Base-by-base conservation (phyloP, 2,113 vertebrate species). In the Embiotoca jacksoni region DNA sequence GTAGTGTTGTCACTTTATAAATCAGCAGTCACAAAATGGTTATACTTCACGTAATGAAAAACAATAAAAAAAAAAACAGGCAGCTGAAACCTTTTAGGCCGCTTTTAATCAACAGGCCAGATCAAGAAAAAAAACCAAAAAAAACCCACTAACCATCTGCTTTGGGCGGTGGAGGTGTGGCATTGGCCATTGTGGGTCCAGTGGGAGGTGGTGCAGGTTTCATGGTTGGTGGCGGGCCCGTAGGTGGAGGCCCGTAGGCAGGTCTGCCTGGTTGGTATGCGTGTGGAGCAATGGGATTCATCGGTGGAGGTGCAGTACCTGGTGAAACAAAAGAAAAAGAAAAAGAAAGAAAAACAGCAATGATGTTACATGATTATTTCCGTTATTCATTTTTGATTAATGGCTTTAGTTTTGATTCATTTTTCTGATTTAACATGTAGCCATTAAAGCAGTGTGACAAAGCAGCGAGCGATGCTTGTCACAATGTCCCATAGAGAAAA, bases 61-160 rank as follows among this genome's bases (percentile, higher is more conserved):
- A 23, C 23, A 23, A 23, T 23, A 23, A 23, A 23, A 23, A 23
- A 23, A 23, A 23, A 23, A 23, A 1, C 41, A 44, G 41, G 41
- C 9, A 7, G 9, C 9, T 44, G 41, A 11, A 9, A 11, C 10
- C 41, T 13, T 11, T 44, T 3, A 44, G 5, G 13, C 41, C 8
- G 13, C 4, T 44, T 11, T 11, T 11, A 44, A 44, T 13, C 41
- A 44, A 13, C 13, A 2, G 13, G 41, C 41, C 41, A 44, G 41
- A 46, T 6, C 1, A 23, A 14, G 11, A 59, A 15, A n/a, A 31
- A 54, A n/a, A n/a, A n/a, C n/a, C 7, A 37, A 14, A 30, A 50
- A 6, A 32, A 16, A 53, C 2, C 58, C 16, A 50, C 91, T 92
- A 92, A 98, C 97, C 96, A 85, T 96, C 96, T 62, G 72, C 92